Evolutionary conservation across 2,113 vertebrate species (phyloP), one percentile per base, ranked within the genome.

Genomic region (Echinops telfairi): DNA sequence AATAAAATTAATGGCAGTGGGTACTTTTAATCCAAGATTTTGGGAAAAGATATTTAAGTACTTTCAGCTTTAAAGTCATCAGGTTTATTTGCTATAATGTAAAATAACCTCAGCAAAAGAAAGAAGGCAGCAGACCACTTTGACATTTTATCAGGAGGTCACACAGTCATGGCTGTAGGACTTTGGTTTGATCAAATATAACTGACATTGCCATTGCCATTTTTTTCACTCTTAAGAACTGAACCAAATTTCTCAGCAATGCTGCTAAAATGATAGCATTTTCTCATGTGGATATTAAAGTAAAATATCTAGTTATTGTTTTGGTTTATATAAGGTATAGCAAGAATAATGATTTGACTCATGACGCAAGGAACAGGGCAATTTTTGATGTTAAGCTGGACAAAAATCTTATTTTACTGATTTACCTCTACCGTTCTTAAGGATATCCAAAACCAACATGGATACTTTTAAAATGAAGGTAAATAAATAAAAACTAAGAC

Each of bases 251-350:
- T 89, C 27, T 81, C 43, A 78, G 75, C 89, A 80, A 60, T 66
- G 1, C 3, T 78, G 20, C 60, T 31, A 22, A 27, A 93, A 83
- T 47, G 62, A 60, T 66, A 84, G 43, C n/a, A 22, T 68, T 40
- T 62, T 47, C 86, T 81, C 27, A 79, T 12, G 3, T 64, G 40
- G 2, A 2, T 36, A 83, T 83, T 88, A 81, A 82, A 93, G 89
- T 71, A 76, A 89, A 88, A 85, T 43, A 87, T 47, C 16, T n/a
- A 93, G 1, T 40, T 85, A 10, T 78, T 92, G 23, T 82, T 89
- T 94, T 70, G 66, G 11, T 86, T 80, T 76, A 31, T 17, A 91
- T 79, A 86, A 68, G 86, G 0, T 43, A 38, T 17, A 31, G 90
- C 25, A 76, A 33, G 64, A 9, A 75, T 15, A 86, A 40, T 82